These are phyloP conservation scores for Actinia equina DNA, from an alignment of 64 coral and sea anemone genomes.

Conservation along the genomic window DNA sequence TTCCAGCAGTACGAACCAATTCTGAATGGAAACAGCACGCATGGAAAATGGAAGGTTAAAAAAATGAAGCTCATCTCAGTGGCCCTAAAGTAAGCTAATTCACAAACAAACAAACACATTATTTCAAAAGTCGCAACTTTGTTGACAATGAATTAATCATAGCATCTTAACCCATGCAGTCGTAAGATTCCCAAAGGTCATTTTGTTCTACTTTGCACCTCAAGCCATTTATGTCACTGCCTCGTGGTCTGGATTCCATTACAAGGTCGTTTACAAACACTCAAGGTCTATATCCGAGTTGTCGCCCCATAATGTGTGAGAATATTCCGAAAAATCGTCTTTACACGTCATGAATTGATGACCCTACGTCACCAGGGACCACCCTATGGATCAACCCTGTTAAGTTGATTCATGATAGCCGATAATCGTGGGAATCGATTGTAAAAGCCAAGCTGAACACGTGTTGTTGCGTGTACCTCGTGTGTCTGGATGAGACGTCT, in stretches of 20 bases:
- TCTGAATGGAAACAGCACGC: background rate
- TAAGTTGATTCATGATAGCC: background rate
- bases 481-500: background rate
- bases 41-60: background rate
- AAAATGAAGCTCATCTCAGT: background rate
- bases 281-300: conserved; percentile 3
- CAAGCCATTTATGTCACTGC: background rate
- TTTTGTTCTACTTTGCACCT: background rate
- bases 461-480: background rate
- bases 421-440: conserved; percentile 1
- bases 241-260: background rate
- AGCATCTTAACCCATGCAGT: background rate
- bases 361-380: background rate
- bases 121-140: background rate
- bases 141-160: conserved; percentile 5
- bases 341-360: background rate
- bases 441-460: background rate
- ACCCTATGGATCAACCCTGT: background rate
- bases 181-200: background rate
- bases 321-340: background rate
- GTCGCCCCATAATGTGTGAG: conserved; percentile 1
- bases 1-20: background rate
- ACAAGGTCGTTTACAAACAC: conserved; percentile 15
- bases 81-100: background rate
- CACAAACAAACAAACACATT: background rate